These are phyloP conservation scores for Cancer borealis DNA, from an alignment of 2,888 invertebrate genomes.

Conservation along the genomic window DNA sequence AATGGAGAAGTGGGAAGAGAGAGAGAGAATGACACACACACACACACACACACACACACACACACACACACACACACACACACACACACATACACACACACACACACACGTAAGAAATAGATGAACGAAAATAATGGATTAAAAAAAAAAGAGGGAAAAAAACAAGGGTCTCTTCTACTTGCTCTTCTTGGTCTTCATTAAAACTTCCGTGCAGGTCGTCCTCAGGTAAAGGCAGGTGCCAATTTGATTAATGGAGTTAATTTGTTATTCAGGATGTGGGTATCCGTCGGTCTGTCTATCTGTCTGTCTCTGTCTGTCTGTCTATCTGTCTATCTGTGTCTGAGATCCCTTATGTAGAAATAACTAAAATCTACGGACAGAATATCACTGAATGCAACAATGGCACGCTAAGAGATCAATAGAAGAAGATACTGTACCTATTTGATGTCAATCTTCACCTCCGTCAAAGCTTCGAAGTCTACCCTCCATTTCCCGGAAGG, in stretches of 20 bases:
- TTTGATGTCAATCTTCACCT: background rate
- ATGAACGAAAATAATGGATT: background rate
- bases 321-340: too few species aligned
- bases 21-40: too few species aligned
- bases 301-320: background rate
- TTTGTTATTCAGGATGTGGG: background rate
- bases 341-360: background rate
- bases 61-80: too few species aligned
- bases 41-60: too few species aligned
- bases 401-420: too few species aligned
- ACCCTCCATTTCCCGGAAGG: background rate
- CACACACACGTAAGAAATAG: too few species aligned
- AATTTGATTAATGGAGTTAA: conserved; percentile 17
- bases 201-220: conserved; percentile 2
- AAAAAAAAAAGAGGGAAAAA: background rate
- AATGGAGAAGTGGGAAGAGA: background rate
- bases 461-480: background rate
- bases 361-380: background rate
- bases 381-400: background rate
- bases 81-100: too few species aligned
- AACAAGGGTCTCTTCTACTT: background rate
- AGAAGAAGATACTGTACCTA: too few species aligned
- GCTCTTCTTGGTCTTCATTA: background rate
- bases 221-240: conserved; percentile 18
- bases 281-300: background rate